Evolutionary conservation across 2,113 vertebrate species (phyloP).

Genomic region (Oenanthe oenanthe): DNA sequence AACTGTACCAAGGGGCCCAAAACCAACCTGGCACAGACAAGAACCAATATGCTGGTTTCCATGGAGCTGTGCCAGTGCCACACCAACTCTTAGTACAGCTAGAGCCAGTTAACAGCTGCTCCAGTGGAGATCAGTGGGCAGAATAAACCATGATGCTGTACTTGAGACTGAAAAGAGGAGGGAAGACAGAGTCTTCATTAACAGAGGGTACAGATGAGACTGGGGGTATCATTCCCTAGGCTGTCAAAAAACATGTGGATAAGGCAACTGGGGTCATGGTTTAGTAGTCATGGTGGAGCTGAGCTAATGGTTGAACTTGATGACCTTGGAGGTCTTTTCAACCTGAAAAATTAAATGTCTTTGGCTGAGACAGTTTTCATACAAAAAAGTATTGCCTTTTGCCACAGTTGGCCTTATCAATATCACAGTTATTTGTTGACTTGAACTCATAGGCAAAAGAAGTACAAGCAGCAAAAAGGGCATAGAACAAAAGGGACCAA

Average conservation of each 20-base stretch:
- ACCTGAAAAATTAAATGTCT: neutral
- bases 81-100: neutral
- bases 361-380: neutral
- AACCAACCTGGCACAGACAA: neutral
- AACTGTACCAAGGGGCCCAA: neutral
- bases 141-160: neutral
- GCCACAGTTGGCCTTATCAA: neutral
- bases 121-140: fast-evolving
- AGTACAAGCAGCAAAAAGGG: neutral
- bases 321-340: neutral
- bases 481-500: neutral
- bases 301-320: neutral
- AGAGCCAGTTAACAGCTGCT: neutral
- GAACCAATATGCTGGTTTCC: neutral
- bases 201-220: fast-evolving
- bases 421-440: neutral
- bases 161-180: neutral
- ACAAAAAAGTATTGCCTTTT: neutral
- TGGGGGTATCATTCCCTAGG: fast-evolving
- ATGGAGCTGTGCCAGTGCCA: neutral
- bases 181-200: neutral
- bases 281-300: neutral
- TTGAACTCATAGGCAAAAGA: neutral
- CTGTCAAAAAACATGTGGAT: neutral
- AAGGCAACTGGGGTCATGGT: neutral